Percentiles rank a stretch among this genome's conserved stretches.
Evolutionary conservation across 2,113 vertebrate species (phyloP).

Genomic region (Gadus chalcogrammus): DNA sequence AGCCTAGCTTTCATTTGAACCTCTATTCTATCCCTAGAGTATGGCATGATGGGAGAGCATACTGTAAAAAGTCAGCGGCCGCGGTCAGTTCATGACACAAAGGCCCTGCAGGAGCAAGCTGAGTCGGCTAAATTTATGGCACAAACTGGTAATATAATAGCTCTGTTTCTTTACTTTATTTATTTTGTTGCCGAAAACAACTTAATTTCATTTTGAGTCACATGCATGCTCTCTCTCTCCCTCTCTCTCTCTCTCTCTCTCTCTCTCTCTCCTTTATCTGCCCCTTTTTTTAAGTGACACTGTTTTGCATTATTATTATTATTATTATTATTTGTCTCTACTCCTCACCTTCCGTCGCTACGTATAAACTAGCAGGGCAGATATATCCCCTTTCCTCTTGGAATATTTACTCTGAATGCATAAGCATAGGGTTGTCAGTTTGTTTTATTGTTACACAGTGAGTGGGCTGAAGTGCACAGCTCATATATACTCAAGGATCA

Average conservation of each 20-base stretch:
- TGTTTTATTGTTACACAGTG: constrained; percentile 54
- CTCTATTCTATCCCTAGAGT: constrained; percentile 99
- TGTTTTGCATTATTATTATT: constrained; percentile 66
- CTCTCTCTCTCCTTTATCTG: constrained; percentile 83
- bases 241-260: neutral
- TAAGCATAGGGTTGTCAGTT: constrained; percentile 53
- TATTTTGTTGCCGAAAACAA: constrained; percentile 92
- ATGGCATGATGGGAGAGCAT: constrained; percentile 99
- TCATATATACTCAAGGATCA: constrained; percentile 46
- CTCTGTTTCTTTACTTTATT: constrained; percentile 83
- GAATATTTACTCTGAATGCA: constrained; percentile 58
- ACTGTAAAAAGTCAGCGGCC: constrained; percentile 99
- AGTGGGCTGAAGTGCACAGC: constrained; percentile 51
- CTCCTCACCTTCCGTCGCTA: constrained; percentile 75
- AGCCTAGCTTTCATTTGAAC: constrained; percentile 94
- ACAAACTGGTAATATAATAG: constrained; percentile 99
- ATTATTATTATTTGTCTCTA: constrained; percentile 72
- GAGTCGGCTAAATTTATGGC: constrained; percentile 99
- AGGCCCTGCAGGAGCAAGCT: constrained; percentile 99
- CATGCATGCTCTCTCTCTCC: constrained; percentile 95
- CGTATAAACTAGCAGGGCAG: constrained; percentile 61
- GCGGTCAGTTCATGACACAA: constrained; percentile 99
- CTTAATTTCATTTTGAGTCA: constrained; percentile 93
- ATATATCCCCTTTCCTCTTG: constrained; percentile 42
- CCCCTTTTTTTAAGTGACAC: constrained; percentile 87